A percentile compares a stretch with the other conserved stretches of the same genome.
Evolutionary conservation across 2,797 vertebrate genomes (phyloP).

Genomic region (Sebastes trivittatus): DNA sequence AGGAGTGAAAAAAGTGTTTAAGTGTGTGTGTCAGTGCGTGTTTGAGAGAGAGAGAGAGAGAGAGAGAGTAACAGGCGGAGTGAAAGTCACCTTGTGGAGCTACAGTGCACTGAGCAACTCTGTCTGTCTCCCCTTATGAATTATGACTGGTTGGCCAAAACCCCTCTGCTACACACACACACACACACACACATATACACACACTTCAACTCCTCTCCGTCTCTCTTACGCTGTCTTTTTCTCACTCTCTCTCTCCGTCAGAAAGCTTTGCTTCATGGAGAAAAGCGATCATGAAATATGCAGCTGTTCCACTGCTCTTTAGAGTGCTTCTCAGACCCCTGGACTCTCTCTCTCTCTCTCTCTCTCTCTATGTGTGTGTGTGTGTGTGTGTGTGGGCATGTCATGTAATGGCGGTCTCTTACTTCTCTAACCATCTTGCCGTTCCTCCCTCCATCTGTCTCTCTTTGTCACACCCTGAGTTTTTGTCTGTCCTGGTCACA

Average conservation of each 20-base stretch:
- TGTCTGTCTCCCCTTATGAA: constrained; percentile 75
- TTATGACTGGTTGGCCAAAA: constrained; percentile 73
- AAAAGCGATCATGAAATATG: constrained; percentile 84
- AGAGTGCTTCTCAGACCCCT: constrained; percentile 64
- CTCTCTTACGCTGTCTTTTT: background rate
- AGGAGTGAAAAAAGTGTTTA: background rate
- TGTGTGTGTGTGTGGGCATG: constrained; percentile 20
- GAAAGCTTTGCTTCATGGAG: constrained; percentile 59
- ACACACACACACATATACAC: constrained; percentile 1
- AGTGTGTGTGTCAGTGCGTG: background rate
- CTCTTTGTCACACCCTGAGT: constrained; percentile 15
- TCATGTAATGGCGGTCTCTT: constrained; percentile 31
- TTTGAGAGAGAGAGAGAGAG: background rate
- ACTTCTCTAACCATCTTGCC: background rate
- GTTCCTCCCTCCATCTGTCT: constrained; percentile 25
- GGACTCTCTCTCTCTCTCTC: background rate
- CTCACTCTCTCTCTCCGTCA: constrained; percentile 32
- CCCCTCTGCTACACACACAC: constrained; percentile 14
- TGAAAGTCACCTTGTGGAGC: constrained; percentile 83
- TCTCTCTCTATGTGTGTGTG: background rate
- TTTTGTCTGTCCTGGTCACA: background rate
- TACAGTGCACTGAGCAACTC: constrained; percentile 66
- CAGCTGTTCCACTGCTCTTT: constrained; percentile 68
- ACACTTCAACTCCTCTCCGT: background rate
- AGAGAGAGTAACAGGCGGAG: constrained; percentile 23